Percentiles rank a stretch among this genome's conserved stretches.
These are phyloP conservation scores for Hemaris fuciformis DNA, from an alignment of 2,888 invertebrate genomes.

Conservation along the genomic window DNA sequence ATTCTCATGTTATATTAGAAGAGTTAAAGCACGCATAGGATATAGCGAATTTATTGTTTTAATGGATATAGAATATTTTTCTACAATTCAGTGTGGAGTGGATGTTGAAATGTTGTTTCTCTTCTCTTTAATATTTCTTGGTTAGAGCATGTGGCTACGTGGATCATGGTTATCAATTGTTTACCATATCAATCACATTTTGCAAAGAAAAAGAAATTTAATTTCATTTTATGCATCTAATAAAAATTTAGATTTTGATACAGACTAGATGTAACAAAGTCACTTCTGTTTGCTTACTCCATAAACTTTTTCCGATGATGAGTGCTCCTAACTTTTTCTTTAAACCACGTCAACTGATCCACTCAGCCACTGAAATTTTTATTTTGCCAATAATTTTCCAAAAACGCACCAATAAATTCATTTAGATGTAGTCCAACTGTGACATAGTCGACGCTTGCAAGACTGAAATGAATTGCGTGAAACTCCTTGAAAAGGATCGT, in stretches of 20 bases:
- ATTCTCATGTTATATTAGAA: slow-evolving; percentile 1
- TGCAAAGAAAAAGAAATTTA: too few species aligned
- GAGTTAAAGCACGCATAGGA: background rate
- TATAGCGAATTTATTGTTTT: slow-evolving; percentile 9
- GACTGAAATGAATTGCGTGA: slow-evolving; percentile 62
- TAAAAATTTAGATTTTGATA: too few species aligned
- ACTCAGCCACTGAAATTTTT: background rate
- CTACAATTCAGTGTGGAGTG: background rate
- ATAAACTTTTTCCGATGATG: too few species aligned
- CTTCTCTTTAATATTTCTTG: background rate
- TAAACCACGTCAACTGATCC: background rate
- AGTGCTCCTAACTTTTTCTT: too few species aligned
- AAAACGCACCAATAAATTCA: background rate
- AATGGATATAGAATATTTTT: slow-evolving; percentile 3
- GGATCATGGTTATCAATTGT: background rate
- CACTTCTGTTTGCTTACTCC: too few species aligned
- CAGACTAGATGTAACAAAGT: too few species aligned
- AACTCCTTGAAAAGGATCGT: slow-evolving; percentile 69
- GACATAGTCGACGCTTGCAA: slow-evolving; percentile 70
- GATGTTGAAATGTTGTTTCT: background rate
- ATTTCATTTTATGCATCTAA: too few species aligned
- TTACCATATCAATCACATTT: background rate
- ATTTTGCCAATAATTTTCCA: background rate
- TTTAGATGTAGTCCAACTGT: slow-evolving; percentile 12
- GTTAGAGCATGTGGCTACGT: background rate